phyloP scores from a whole-genome alignment of 2,797 vertebrate species.

The Sebastolobus altivelis region DNA sequence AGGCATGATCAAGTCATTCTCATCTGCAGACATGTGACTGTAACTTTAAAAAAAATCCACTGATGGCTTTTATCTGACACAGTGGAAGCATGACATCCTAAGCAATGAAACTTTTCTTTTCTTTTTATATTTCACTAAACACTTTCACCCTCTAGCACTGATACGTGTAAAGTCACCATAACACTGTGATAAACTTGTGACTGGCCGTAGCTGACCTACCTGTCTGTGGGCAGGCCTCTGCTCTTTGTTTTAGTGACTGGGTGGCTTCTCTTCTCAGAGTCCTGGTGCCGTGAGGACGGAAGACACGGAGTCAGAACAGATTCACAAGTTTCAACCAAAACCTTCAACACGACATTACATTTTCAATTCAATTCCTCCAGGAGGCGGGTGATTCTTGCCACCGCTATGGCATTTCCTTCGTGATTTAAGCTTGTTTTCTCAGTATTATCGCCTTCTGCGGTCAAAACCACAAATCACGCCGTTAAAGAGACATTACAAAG shows the following conservation, averaged over 20 bases:
- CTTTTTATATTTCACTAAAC: not conserved
- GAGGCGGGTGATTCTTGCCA: not conserved
- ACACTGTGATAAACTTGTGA: not conserved
- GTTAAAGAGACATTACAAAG: not conserved
- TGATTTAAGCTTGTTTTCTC: not conserved
- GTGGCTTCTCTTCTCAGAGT: slow-evolving; percentile 61
- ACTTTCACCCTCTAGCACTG: not conserved
- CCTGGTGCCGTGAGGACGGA: slow-evolving; percentile 49
- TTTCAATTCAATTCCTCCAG: too few species aligned
- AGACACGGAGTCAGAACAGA: not conserved
- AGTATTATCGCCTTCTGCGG: not conserved
- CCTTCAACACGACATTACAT: not conserved
- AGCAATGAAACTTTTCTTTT: too few species aligned
- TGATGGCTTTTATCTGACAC: not conserved
- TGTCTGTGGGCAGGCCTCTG: slow-evolving; percentile 60
- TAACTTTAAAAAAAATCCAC: not conserved
- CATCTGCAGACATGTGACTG: not conserved
- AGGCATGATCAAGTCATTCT: not conserved
- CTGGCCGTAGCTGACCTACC: slow-evolving; percentile 44
- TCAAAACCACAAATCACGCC: not conserved
- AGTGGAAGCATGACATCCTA: not conserved
- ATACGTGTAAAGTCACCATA: too few species aligned
- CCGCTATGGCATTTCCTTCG: not conserved
- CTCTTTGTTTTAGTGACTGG: slow-evolving; percentile 62
- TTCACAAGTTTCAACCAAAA: not conserved